Base-by-base conservation (phyloP, 2,888 invertebrate species). In the Callyntrura sp. region DNA sequence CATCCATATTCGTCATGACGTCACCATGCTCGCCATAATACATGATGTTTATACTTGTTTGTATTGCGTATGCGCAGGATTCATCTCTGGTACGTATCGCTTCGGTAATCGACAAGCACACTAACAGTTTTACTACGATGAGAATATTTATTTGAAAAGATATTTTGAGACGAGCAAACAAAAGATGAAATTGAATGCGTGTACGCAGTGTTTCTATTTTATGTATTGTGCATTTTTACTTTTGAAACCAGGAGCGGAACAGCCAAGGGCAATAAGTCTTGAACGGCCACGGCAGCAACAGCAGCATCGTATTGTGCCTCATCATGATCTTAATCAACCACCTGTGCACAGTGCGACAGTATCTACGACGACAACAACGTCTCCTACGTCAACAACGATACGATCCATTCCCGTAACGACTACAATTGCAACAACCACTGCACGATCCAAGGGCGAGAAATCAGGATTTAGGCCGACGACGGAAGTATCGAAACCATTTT, bases 201-300 rank as follows among this genome's bases (percentile, higher is more conserved):
- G 14, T 78, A 23, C n/a, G 25, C 1, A n/a, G 35, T 70, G 2
- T 8, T 43, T 43, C 3, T 48, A 5, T 73, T 45, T 23, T 23
- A 73, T 73, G 20, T 73, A 35, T 35, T 35, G 35, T 35, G 48
- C 79, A 68, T 85, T 83, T 90, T 85, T 88, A 43, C 51, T 70
- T 81, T 70, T 88, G 60, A 84, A 90, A 85, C 55, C 84, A 90
- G 91, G 90, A 84, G 84, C 90, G 86, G 91, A 90, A 86, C 85
- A 76, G 43, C 85, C 91, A 90, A 91, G 90, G 91, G 57, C 90
- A 82, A 83, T 73, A 20, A 91, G 76, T 88, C 83, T 83, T 55
- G 88, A 88, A 70, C 68, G 83, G 51, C 88, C 81, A 65, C 73
- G 83, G 5, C 83, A 88, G 25, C 88, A 88, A 25, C 88, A 88